Evolutionary conservation across 2,888 invertebrate species (phyloP), one percentile per base, ranked within the genome.

Genomic region (Micropterix aruncella): DNA sequence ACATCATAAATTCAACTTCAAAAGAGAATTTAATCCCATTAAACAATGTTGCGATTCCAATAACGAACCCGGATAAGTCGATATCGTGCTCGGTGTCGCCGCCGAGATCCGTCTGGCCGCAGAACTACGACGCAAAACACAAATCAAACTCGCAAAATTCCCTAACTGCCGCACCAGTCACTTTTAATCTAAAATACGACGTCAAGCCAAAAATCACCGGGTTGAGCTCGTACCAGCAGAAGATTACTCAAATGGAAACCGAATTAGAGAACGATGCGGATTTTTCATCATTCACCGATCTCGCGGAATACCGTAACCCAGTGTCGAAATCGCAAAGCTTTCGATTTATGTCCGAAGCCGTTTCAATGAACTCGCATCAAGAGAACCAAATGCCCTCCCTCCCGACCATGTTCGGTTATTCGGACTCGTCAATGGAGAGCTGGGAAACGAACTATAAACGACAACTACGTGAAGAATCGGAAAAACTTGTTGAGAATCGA

Each of bases 241-340:
- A 70, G 47, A 63, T 75, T 2, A 63, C 66, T 1, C 59, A 67
- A 12, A 65, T 65, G 16, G 63, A 55, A 41, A 56, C 56, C 36
- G 55, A 56, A 41, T 44, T 50, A 16, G 52, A 56, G 38, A 45
- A 43, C 37, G 54, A 56, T 37, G 57, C 57, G 43, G 50, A 53
- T 44, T 52, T 55, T 15, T 63, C 60, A 48, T 48, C 27, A 27
- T 27, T 44, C 38, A 38, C 45, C n/a, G 50, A 50, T 46, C 46
- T 45, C 1, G 56, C 61, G 18, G 70, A 66, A 54, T 60, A 68
- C 19, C 65, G 71, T 50, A 76, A 74, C 59, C 73, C 77, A 16
- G 74, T 83, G 17, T 74, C 79, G 42, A 84, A 84, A 58, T 80
- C 83, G 2, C 80, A 81, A 50, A 84, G 83, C 55, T 83, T 84